Conservation (phyloP, 2,888 invertebrate species). For the Acanthosepion esculentum region DNA sequence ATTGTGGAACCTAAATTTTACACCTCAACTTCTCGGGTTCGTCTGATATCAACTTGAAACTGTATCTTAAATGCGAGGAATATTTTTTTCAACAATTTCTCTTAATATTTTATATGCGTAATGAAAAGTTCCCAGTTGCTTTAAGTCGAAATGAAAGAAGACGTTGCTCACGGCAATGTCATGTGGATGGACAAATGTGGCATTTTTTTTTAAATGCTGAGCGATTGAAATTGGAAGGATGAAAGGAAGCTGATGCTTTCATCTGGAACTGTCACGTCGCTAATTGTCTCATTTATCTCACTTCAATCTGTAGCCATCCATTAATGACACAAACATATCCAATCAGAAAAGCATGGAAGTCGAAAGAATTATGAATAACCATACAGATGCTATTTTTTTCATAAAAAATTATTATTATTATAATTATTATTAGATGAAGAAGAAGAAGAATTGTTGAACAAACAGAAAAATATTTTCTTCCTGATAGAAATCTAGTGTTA, state of each 20-base stretch:
- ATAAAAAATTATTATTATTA: not conserved
- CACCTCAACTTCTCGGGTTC: too few species aligned
- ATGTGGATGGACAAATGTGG: not conserved
- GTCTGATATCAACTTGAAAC: too few species aligned
- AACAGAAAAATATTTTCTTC: too few species aligned
- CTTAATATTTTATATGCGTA: not conserved
- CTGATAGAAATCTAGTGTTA: too few species aligned
- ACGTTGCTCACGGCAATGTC: not conserved
- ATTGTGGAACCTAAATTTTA: too few species aligned
- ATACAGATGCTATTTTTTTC: not conserved
- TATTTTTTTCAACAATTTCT: too few species aligned
- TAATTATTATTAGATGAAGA: not conserved
- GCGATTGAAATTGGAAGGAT: not conserved
- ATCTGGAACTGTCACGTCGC: not conserved
- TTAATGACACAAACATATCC: not conserved
- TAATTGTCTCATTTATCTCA: not conserved
- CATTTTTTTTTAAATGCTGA: not conserved
- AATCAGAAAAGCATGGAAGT: not conserved
- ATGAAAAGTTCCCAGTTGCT: not conserved
- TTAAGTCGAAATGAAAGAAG: not conserved
- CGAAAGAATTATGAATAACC: not conserved
- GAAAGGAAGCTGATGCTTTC: not conserved
- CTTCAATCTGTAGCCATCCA: not conserved
- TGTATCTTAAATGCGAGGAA: too few species aligned
- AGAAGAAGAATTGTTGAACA: too few species aligned